phyloP scores from a whole-genome alignment of 2,888 invertebrate genomes.

The Chalcis sispes region DNA sequence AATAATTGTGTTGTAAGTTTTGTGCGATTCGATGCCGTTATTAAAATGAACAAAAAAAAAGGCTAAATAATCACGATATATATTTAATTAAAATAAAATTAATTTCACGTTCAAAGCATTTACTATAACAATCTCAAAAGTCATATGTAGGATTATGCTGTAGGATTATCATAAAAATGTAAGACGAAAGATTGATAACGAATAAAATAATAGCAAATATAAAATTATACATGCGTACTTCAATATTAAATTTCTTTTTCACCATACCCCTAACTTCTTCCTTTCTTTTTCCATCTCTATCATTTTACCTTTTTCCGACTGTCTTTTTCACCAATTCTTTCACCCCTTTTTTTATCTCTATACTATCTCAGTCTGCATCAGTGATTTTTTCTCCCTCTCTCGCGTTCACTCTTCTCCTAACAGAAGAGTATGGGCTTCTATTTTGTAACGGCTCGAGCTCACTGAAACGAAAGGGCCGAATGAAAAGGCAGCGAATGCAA shows the following conservation, averaged over 20 bases:
- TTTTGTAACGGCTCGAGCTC: constrained; percentile 45
- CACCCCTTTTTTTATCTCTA: constrained; percentile 10
- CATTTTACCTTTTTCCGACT: not conserved
- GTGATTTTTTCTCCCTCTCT: constrained; percentile 14
- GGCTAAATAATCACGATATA: too few relatives aligned
- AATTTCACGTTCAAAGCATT: too few relatives aligned
- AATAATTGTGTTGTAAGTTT: too few relatives aligned
- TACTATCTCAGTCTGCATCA: not conserved
- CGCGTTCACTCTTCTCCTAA: constrained; percentile 4
- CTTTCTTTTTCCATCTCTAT: not conserved
- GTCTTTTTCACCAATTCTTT: constrained; percentile 17
- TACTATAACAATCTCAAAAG: too few relatives aligned
- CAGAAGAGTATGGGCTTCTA: constrained; percentile 35
- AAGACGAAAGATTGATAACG: too few relatives aligned
- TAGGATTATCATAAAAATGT: too few relatives aligned
- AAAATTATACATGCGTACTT: not conserved
- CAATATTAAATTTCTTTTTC: not conserved
- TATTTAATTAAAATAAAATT: too few relatives aligned
- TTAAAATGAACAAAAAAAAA: too few relatives aligned
- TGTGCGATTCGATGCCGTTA: too few relatives aligned
- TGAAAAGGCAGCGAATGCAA: constrained; percentile 58
- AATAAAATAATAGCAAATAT: not conserved
- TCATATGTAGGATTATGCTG: too few relatives aligned
- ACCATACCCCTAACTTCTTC: not conserved
- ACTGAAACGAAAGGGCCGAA: constrained; percentile 49